Evolutionary conservation across 2,888 invertebrate species (phyloP), one percentile per base, ranked within the genome.

Genomic region (Folsomia candida): DNA sequence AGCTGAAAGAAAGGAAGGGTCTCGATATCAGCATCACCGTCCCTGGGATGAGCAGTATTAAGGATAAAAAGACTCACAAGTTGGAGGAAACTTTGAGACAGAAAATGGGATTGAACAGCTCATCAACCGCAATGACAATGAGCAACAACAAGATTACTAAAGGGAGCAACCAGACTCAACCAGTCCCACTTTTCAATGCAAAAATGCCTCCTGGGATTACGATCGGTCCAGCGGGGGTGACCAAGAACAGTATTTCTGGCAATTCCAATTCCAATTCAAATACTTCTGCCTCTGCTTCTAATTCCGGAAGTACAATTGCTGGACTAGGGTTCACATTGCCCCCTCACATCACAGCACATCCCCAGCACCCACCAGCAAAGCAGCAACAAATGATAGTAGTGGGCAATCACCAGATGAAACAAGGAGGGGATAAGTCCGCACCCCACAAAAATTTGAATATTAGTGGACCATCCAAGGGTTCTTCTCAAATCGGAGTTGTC

Each of bases 11-110:
- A 20, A 69, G 77, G 47, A 79, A 80, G 66, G 78, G 80, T n/a
- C 67, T 80, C 61, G 80, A 80, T 58, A 80, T 80, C 60, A 78
- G 76, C 26, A 80, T 80, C 29, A 80, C 75, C 57, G 74, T 75
- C 3, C 67, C 70, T 9, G 71, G 70, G 54, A 74, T 72, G 67
- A 76, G 71, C 67, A 70, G 70, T 64, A 71, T 62, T 61, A 72
- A 71, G 6, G 73, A 75, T 63, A 75, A 75, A 72, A 66, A 70
- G 37, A 72, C 64, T 47, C 70, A 69, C 2, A 71, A 64, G 27
- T 62, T 75, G 47, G 78, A 78, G 25, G 77, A 77, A 28, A 69
- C 77, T 26, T 67, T 76, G 61, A 65, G 75, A 66, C 75, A 75
- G 69, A 73, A 75, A 71, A 74, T 75, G 24, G 72, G 51, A 18